phyloP scores from a whole-genome alignment of 2,888 invertebrate genomes.

The Thyatira batis region DNA sequence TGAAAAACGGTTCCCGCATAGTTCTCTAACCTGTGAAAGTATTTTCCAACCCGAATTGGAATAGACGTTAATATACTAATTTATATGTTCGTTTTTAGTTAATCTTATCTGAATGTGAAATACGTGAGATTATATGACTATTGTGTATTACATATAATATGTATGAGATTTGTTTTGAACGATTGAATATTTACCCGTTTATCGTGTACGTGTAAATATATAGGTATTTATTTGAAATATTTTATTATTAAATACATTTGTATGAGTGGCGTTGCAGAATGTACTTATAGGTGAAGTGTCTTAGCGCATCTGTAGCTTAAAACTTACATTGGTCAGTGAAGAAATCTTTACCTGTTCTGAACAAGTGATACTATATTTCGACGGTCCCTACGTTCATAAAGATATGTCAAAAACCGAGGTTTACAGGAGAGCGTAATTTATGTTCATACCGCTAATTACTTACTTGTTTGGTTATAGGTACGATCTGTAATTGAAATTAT shows the following conservation, averaged over 20 bases:
- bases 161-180: conserved; percentile 21
- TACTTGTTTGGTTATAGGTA: no score
- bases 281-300: background rate
- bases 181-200: conserved; percentile 18
- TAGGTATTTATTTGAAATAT: background rate
- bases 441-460: no score
- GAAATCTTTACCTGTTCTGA: no score
- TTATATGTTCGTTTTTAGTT: background rate
- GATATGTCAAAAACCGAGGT: no score
- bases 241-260: background rate
- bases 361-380: no score
- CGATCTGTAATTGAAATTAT: no score
- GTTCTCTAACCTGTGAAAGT: background rate
- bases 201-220: conserved; percentile 19
- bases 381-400: no score
- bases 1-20: background rate
- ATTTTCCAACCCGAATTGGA: background rate
- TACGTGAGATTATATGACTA: background rate
- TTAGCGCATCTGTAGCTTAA: background rate
- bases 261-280: background rate
- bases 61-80: background rate
- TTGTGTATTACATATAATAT: conserved; percentile 3
- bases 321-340: no score
- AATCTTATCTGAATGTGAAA: background rate
- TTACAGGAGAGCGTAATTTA: no score